Percentiles rank a stretch among this genome's conserved stretches.
Conservation (phyloP, 1,140 invertebrate genomes). For the Drosophila santomea region DNA sequence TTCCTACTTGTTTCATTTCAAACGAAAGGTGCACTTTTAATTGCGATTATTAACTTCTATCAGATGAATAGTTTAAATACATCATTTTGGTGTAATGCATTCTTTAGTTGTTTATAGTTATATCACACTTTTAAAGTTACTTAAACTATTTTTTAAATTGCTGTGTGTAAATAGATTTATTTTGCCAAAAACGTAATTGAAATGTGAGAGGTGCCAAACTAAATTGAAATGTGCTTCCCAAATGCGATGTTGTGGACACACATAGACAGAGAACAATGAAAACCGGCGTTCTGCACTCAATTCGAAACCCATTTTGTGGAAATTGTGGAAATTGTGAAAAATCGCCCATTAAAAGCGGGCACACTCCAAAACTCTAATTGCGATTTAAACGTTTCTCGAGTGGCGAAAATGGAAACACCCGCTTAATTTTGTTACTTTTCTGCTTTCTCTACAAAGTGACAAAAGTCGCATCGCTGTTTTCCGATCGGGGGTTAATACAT, state of each 20-base stretch:
- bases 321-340: conserved; percentile 61
- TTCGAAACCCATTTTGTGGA: conserved; percentile 61
- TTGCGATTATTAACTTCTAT: too few species aligned
- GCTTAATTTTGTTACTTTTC: conserved; percentile 50
- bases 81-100: too few species aligned
- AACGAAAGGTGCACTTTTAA: too few species aligned
- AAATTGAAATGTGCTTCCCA: background rate
- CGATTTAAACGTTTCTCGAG: conserved; percentile 73
- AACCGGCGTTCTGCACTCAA: conserved; percentile 32
- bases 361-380: conserved; percentile 68
- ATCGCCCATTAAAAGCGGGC: conserved; percentile 56
- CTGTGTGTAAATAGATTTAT: background rate
- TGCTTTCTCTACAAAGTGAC: conserved; percentile 44
- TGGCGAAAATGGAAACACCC: conserved; percentile 67
- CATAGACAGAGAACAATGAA: conserved; percentile 49
- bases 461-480: conserved; percentile 47
- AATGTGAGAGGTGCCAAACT: background rate
- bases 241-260: conserved; percentile 8
- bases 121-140: too few species aligned
- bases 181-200: background rate
- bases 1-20: background rate
- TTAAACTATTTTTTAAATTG: too few species aligned
- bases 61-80: too few species aligned
- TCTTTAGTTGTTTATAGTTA: too few species aligned
- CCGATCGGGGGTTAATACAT: background rate